Evolutionary conservation across 2,113 vertebrate genomes (phyloP), one percentile per base, ranked within the genome.

Genomic region (Axis porcinus): DNA sequence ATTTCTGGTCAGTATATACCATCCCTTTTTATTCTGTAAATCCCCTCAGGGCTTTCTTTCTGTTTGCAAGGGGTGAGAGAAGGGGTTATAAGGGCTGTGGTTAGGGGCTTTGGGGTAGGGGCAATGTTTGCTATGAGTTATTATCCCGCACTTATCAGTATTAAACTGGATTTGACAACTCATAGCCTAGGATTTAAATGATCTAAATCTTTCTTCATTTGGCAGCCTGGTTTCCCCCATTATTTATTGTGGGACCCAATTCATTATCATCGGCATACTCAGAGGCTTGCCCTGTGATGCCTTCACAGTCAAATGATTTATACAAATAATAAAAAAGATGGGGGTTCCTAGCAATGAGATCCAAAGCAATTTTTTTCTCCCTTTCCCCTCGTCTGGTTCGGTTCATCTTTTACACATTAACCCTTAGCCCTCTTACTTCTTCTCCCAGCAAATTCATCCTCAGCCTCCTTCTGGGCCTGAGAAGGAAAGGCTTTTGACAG

Each of bases 151-250:
- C 91, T 98, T 98, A 98, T 0, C 97, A 95, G 98, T 86, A 95
- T 98, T 99, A 98, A 98, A 98, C 97, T 98, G 74, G 94, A 98
- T 98, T 98, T 98, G 97, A 98, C 97, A 98, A 92, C 95, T 98
- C 96, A 81, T 89, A 98, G 98, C 96, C 95, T 93, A 96, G 98
- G 97, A 99, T 99, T 98, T 98, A 97, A 98, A 96, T 92, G 94
- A 97, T 98, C 98, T 98, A 98, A 98, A 98, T 97, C 97, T 97
- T 98, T 90, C 98, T 98, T 97, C 92, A 40, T 97, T 98, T 98
- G 98, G 98, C 98, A 98, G 96, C 91, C 91, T 84, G 96, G 54
- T 96, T 98, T 97, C 76, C 79, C 94, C 96, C 87, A 54, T 98
- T 98, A 98, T 98, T 98, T 98, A 98, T 98, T 97, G 97, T 50